phyloP scores from a whole-genome alignment of 2,888 invertebrate genomes.

The Mythimna lalbum region DNA sequence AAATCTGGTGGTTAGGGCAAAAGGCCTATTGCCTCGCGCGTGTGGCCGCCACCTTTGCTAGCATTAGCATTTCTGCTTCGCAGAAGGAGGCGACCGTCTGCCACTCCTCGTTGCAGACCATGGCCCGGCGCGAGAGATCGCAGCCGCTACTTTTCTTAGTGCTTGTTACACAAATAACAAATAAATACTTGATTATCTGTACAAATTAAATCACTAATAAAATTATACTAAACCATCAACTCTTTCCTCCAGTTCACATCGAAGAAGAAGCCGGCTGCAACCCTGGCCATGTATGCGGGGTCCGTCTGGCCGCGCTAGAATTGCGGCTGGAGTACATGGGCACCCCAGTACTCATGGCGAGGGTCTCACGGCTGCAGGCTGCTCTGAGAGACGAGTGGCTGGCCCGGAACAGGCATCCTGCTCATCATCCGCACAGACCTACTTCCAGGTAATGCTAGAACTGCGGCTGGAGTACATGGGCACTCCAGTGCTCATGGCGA shows the following conservation, averaged over 20 bases:
- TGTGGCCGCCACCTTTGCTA: no score
- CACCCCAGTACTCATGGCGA: neutral
- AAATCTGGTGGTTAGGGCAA: no score
- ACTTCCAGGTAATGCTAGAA: constrained; percentile 86
- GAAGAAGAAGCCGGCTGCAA: constrained; percentile 97
- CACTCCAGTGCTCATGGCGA: constrained; percentile 97
- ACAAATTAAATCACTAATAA: no score
- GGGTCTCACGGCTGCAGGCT: constrained; percentile 92
- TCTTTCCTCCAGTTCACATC: constrained; percentile 93
- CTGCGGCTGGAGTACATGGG: constrained; percentile 99
- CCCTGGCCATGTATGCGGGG: constrained; percentile 96
- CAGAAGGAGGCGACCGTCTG: no score
- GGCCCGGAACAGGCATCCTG: constrained; percentile 48
- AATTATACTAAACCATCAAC: neutral
- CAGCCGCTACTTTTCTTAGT: no score
- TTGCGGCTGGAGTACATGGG: constrained; percentile 86
- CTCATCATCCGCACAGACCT: constrained; percentile 61
- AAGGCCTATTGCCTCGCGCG: no score
- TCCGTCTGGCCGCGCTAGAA: constrained; percentile 96
- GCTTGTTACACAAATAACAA: no score
- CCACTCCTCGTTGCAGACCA: no score
- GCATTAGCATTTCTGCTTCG: no score
- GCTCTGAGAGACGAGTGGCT: constrained; percentile 96
- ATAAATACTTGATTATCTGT: no score
- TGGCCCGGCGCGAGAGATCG: no score